Base-by-base conservation (phyloP, 30 jellyfish, hydroid and myxozoan genomes). In the Phacellophora camtschatica region DNA sequence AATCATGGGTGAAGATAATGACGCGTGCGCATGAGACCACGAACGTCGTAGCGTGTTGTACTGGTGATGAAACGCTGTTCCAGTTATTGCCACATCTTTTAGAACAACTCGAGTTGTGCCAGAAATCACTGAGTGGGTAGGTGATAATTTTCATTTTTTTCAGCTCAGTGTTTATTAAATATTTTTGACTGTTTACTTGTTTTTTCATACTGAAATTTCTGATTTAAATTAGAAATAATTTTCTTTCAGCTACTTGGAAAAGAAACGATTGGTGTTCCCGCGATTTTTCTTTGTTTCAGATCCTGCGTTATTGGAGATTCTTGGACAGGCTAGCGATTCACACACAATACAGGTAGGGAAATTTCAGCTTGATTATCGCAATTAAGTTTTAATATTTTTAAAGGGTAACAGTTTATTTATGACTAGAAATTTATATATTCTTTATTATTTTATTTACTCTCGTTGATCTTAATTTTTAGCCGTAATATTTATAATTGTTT, bases 251-350 rank as follows among this genome's bases (percentile, higher is more conserved):
- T 87, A 87, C 74, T 53, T 87, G 70, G 96, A 87, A 77, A 87
- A 87, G 88, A 87, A 87, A 80, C 85, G 96, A 3, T 49, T 87
- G 77, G 88, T 87, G 1, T 87, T 87, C 76, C 96, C 96, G 11
- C 45, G 96, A 49, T 87, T 87, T 66, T 87, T 87, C 88, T 87
- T 87, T 56, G 96, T 87, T 9, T 87, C 96, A 1, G 96, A 87
- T 57, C 96, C 96, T 36, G 96, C 96, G 12, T 59, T 87, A 80
- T 19, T 87, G 53, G 96, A 87, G 39, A 87, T 87, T 29, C 92
- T 87, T 46, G 96, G 96, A 18, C 96, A 87, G 54, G 96, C 96
- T 19, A 87, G 96, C 62, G 92, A 87, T 55, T 87, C 96, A 10
- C 96, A 87, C 48, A 87, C 96, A 37, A 87, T 87, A 9, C 96